Evolutionary conservation across 2,113 vertebrate species (phyloP).

Genomic region (Phalacrocorax carbo): DNA sequence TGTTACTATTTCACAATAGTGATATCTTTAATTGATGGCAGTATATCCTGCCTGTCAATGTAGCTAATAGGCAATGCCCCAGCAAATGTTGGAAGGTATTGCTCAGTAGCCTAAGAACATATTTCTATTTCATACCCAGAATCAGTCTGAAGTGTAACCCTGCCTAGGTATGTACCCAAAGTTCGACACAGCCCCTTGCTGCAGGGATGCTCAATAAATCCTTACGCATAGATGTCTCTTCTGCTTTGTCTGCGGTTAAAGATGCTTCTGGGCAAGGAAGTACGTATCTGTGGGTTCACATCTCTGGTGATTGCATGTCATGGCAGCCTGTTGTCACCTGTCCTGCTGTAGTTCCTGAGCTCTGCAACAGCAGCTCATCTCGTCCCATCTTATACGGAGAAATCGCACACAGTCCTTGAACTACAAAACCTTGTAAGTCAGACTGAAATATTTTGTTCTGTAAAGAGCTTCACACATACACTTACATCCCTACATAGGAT

Average conservation of each 20-base stretch:
- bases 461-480: background rate
- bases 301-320: background rate
- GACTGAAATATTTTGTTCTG: background rate
- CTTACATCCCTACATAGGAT: background rate
- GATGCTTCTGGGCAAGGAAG: background rate
- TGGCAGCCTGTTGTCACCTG: background rate
- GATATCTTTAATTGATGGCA: background rate
- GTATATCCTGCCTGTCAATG: background rate
- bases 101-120: background rate
- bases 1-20: background rate
- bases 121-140: background rate
- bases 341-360: background rate
- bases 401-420: background rate
- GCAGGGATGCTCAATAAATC: background rate
- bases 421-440: background rate
- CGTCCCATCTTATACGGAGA: background rate
- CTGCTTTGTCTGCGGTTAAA: background rate
- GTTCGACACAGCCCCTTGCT: background rate
- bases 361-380: background rate
- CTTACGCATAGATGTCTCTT: fast-evolving
- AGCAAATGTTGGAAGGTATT: background rate
- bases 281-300: background rate
- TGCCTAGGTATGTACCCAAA: background rate
- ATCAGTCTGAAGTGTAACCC: background rate
- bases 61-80: background rate